A percentile compares a stretch with the other conserved stretches of the same genome.
These are phyloP conservation scores for Noctua pronuba DNA, from an alignment of 2,888 invertebrate species.

Conservation along the genomic window DNA sequence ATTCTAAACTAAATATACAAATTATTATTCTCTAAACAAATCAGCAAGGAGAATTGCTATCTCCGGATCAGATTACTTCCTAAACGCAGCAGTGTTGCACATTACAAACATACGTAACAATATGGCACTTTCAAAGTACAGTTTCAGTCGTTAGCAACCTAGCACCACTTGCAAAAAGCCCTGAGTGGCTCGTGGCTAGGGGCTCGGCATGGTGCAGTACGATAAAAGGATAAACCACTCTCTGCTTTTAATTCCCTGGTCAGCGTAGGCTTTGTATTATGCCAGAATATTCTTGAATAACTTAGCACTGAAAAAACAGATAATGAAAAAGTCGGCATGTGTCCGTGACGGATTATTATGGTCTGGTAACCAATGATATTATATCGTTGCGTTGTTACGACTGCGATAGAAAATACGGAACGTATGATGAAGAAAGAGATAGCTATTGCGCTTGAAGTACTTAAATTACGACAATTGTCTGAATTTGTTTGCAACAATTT, in stretches of 20 bases:
- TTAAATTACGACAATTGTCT: too few relatives aligned
- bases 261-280: slow-evolving; percentile 36
- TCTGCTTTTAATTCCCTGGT: slow-evolving; percentile 47
- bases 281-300: slow-evolving; percentile 35
- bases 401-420: too few relatives aligned
- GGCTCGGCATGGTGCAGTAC: slow-evolving; percentile 26
- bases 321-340: slow-evolving; percentile 19
- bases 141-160: neutral
- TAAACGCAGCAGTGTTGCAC: neutral
- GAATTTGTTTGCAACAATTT: too few relatives aligned
- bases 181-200: slow-evolving; percentile 12
- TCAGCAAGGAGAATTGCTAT: too few relatives aligned
- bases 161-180: slow-evolving; percentile 25
- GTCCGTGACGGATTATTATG: neutral
- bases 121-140: neutral
- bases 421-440: too few relatives aligned
- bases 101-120: neutral
- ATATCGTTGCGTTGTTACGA: too few relatives aligned
- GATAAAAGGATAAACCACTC: slow-evolving; percentile 57
- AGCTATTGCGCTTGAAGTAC: too few relatives aligned
- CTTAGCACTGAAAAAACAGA: slow-evolving; percentile 22
- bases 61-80: too few relatives aligned
- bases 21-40: too few relatives aligned
- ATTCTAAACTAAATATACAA: too few relatives aligned
- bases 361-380: too few relatives aligned